phyloP scores from a whole-genome alignment of 2,888 invertebrate species.

The Leucoma salicis region DNA sequence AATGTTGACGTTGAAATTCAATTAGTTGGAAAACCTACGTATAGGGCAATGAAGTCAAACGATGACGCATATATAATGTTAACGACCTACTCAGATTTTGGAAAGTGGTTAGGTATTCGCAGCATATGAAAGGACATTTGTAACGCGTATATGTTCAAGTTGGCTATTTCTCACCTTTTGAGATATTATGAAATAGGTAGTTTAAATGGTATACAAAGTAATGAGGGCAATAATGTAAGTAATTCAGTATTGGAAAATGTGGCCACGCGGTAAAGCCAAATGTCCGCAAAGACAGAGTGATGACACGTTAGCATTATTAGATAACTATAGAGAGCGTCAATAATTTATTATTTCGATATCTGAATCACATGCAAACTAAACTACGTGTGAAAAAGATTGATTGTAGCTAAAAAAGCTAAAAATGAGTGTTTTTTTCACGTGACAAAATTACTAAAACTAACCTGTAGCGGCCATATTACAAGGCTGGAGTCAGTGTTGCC shows the following conservation, averaged over 20 bases:
- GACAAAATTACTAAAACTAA: slow-evolving; percentile 83
- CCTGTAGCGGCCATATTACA: slow-evolving; percentile 89
- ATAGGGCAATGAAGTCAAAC: slow-evolving; percentile 55
- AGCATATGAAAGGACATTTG: slow-evolving; percentile 45
- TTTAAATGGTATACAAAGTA: slow-evolving; percentile 28
- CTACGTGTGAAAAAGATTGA: slow-evolving; percentile 36
- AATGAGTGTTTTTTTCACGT: slow-evolving; percentile 64
- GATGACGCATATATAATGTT: slow-evolving; percentile 75
- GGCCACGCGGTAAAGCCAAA: slow-evolving; percentile 82
- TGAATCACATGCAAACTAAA: slow-evolving; percentile 37
- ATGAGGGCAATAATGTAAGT: slow-evolving; percentile 39
- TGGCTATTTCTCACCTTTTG: slow-evolving; percentile 28
- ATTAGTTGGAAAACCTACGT: slow-evolving; percentile 1
- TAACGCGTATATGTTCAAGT: slow-evolving; percentile 37
- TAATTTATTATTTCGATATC: slow-evolving; percentile 25
- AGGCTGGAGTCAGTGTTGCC: slow-evolving; percentile 78
- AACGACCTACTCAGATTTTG: slow-evolving; percentile 72
- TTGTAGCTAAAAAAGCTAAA: slow-evolving; percentile 35
- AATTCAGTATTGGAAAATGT: slow-evolving; percentile 61
- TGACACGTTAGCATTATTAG: slow-evolving; percentile 81
- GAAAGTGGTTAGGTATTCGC: slow-evolving; percentile 72
- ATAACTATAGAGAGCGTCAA: slow-evolving; percentile 46
- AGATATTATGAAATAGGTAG: slow-evolving; percentile 25
- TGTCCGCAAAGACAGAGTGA: slow-evolving; percentile 77
- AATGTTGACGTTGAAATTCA: slow-evolving; percentile 25